Base-by-base conservation (phyloP, 2,797 vertebrate genomes). In the Silurus aristotelis region DNA sequence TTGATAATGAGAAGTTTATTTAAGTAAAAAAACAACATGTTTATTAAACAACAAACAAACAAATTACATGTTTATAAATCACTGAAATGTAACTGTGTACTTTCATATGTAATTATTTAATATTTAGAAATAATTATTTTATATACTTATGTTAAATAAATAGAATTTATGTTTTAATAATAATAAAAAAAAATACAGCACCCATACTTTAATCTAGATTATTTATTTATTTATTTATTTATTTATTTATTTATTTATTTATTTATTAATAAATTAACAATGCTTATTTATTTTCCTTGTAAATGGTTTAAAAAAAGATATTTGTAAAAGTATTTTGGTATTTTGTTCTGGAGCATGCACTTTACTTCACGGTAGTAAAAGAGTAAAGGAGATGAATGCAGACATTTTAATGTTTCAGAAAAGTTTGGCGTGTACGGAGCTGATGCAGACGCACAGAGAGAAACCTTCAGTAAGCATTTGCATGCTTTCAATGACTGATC, bases 401-500 rank as follows among this genome's bases (percentile, higher is more conserved):
- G 64, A 70, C n/a, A 56, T 52, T 67, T 70, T 22, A 67, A 13
- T 31, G 25, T 38, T 67, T 82, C 22, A 25, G 31, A 61, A 8
- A 68, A 68, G 67, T 72, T 38, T 31, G 56, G 66, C 17, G 0
- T 20, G n/a, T 60, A 17, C 38, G 27, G 56, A 61, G 27, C 55
- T 22, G 27, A 43, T 17, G 27, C 10, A 58, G 15, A 31, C 0
- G 15, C 10, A 56, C 15, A 10, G 48, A 56, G 75, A 27, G 19
- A 48, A 19, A 31, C 67, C 31, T 58, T n/a, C 20, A 73, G 55
- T 61, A 20, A 83, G 13, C 25, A 27, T 60, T 72, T 22, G 17
- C 38, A 81, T 72, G 67, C 68, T 83, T 71, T 58, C 67, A 43
- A 67, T 70, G 64, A 70, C 17, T 56, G 80, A 71, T 82, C 66